A percentile compares a stretch with the other conserved stretches of the same genome.
These are phyloP conservation scores for Papilio xuthus DNA, from an alignment of 1,140 invertebrate species.

Conservation along the genomic window DNA sequence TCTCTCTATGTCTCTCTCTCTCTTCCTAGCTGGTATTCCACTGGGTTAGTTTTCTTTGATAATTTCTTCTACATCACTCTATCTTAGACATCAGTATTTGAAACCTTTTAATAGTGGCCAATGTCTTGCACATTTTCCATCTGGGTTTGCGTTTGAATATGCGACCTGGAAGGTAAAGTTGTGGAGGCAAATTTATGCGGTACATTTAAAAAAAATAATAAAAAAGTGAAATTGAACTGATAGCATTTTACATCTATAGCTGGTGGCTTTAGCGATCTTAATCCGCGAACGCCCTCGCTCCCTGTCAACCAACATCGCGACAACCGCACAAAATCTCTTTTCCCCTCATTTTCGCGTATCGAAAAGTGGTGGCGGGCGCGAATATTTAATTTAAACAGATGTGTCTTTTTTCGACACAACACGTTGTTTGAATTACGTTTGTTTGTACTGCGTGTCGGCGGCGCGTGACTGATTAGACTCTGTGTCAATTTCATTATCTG, in stretches of 20 bases:
- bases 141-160: conserved; percentile 37
- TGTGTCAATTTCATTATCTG: conserved; percentile 26
- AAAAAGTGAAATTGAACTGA: background rate
- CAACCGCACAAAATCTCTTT: conserved; percentile 44
- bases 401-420: conserved; percentile 39
- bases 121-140: background rate
- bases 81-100: too few relatives aligned
- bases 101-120: background rate
- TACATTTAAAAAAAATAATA: background rate
- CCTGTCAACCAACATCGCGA: conserved; percentile 59
- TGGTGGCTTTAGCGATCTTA: conserved; percentile 43
- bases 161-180: background rate
- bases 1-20: too few relatives aligned
- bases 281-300: conserved; percentile 44
- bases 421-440: conserved; percentile 42
- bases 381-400: conserved; percentile 45
- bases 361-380: conserved; percentile 1
- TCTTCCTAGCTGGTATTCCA: too few relatives aligned
- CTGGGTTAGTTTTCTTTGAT: too few relatives aligned
- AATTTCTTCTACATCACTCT: too few relatives aligned
- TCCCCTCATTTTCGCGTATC: conserved; percentile 30
- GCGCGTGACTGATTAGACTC: conserved; percentile 42
- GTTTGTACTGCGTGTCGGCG: conserved; percentile 29
- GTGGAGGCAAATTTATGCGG: too few relatives aligned
- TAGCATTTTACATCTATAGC: conserved; percentile 31